Base-by-base conservation (phyloP, 2,113 vertebrate species). In the Piaya cayana region DNA sequence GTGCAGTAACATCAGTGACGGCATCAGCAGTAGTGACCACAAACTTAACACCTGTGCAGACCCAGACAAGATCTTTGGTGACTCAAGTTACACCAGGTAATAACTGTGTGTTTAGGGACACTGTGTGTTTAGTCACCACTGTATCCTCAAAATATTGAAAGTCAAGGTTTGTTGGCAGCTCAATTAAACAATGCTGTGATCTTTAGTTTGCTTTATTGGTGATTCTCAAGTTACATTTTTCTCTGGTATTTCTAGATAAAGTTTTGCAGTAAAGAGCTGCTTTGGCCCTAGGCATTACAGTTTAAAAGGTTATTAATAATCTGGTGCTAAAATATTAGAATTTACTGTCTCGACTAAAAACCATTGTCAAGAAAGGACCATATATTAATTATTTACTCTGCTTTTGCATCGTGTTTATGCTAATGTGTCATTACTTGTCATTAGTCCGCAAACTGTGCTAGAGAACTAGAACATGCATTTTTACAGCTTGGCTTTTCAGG, bases 21-120 rank as follows among this genome's bases (percentile, higher is more conserved):
- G 98, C 98, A 0, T 98, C 99, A 1, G 97, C 99, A 1, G 98
- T 99, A 14, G 99, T 99, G 53, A 98, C 99, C 27, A 98, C 98
- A 67, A 98, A 98, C 71, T 94, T 99, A 80, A 98, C 98, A 15
- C 98, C 98, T 0, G 99, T 97, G 78, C 98, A 98, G 95, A 97
- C 98, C 11, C 99, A 98, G 95, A 97, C 98, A 0, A 98, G 99
- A 71, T 97, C 99, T 10, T 77, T 99, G 89, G 98, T 99, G 79
- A 97, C 98, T 70, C 98, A 98, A 68, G 98, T 98, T 36, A 97
- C 98, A 3, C 96, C 96, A 98, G 98, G 98, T 99, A 98, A 91
- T 55, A 30, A 36, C 18, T 0, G 0, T 12, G 7, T 29, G 21
- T 11, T 72, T 5, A 32, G 52, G 32, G 39, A 39, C 39, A 9